Conservation (phyloP, 2,888 invertebrate genomes). For the Chrysotoxum bicinctum region DNA sequence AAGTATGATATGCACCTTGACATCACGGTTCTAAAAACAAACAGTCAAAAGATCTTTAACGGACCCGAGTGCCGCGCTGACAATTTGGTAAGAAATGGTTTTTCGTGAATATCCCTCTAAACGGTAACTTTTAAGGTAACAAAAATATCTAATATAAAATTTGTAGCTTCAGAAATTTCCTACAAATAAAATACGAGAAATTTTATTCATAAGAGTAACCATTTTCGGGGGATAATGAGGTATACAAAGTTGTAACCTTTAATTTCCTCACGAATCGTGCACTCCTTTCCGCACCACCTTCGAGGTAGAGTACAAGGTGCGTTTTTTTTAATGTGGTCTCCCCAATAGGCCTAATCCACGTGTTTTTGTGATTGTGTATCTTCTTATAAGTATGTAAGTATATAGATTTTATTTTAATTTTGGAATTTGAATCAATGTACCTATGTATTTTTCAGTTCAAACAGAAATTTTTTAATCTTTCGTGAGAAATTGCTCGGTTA, state of each 20-base stretch:
- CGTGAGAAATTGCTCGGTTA: too few species aligned
- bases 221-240: slow-evolving; percentile 7
- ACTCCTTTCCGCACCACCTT: slow-evolving; percentile 34
- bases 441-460: too few species aligned
- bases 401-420: too few species aligned
- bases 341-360: slow-evolving; percentile 32
- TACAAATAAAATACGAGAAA: not conserved
- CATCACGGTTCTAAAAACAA: not conserved
- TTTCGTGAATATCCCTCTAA: slow-evolving; percentile 10
- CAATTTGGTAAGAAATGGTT: slow-evolving; percentile 14
- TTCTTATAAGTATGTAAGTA: not conserved
- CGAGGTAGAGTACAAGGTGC: slow-evolving; percentile 39
- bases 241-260: not conserved
- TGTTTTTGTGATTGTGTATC: not conserved
- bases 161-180: not conserved
- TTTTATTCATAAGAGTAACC: slow-evolving; percentile 3
- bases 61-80: not conserved
- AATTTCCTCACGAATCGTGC: slow-evolving; percentile 1
- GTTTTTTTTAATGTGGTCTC: slow-evolving; percentile 27
- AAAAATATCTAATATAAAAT: not conserved
- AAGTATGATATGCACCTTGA: slow-evolving; percentile 1
- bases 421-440: too few species aligned
- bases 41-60: not conserved
- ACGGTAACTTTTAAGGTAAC: slow-evolving; percentile 3
- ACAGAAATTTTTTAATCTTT: too few species aligned